Evolutionary conservation across 2,113 vertebrate species (phyloP).

Genomic region (Perognathus longimembris): DNA sequence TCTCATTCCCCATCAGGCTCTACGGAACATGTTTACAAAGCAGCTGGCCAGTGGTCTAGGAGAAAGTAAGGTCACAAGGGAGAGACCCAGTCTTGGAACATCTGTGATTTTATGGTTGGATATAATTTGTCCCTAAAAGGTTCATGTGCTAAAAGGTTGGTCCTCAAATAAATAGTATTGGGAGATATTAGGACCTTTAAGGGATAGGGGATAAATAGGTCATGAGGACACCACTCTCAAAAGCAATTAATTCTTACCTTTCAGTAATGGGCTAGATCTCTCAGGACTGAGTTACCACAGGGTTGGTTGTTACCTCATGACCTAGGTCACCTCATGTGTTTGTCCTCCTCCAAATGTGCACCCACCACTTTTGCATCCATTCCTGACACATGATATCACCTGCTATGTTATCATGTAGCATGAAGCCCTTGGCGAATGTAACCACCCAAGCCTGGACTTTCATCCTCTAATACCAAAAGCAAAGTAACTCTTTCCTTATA

Average conservation of each 20-base stretch:
- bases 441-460: not conserved
- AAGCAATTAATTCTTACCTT: not conserved
- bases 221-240: not conserved
- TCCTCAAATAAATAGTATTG: not conserved
- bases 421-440: not conserved
- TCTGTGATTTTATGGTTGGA: not conserved
- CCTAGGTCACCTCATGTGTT: not conserved
- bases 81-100: not conserved
- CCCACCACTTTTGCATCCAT: not conserved
- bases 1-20: not conserved
- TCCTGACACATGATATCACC: not conserved
- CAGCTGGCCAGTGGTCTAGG: not conserved
- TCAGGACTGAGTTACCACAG: not conserved
- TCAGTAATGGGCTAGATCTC: not conserved
- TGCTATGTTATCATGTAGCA: not conserved
- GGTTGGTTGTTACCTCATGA: not conserved
- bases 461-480: not conserved
- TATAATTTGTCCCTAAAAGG: not conserved
- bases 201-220: not conserved
- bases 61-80: not conserved
- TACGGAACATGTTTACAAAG: slow-evolving; percentile 10
- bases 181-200: not conserved
- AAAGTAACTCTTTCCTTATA: not conserved
- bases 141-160: not conserved
- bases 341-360: not conserved